phyloP scores from a whole-genome alignment of 2,113 vertebrate species.

The Zosterops pallidus region DNA sequence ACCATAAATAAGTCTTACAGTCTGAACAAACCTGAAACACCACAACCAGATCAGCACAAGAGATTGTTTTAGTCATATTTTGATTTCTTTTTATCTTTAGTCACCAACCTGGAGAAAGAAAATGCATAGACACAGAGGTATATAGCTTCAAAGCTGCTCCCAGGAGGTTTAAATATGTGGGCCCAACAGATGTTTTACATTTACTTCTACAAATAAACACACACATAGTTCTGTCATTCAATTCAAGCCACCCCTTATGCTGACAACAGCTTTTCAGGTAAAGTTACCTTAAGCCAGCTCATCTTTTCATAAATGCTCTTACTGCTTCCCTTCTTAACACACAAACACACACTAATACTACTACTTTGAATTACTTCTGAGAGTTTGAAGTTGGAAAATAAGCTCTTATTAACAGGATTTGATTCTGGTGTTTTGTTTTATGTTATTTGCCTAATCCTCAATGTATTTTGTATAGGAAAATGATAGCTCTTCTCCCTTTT shows the following conservation, averaged over 20 bases:
- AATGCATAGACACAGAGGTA: background rate
- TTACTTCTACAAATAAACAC: conserved; percentile 52
- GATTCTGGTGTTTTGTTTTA: background rate
- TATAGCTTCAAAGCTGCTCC: conserved; percentile 29
- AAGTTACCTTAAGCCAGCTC: conserved; percentile 1
- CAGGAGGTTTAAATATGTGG: background rate
- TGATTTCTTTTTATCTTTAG: conserved; percentile 47
- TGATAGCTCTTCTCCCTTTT: background rate
- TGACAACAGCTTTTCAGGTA: background rate
- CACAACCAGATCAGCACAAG: background rate
- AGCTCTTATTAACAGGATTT: background rate
- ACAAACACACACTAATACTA: background rate
- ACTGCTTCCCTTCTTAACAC: background rate
- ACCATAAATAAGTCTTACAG: background rate
- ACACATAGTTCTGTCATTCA: background rate
- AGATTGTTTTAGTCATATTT: conserved; percentile 29
- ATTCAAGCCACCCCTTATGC: background rate
- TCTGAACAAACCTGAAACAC: background rate
- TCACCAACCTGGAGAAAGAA: conserved; percentile 1
- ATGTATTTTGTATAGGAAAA: background rate
- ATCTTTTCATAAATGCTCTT: background rate
- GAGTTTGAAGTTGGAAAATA: background rate
- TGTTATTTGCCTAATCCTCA: background rate
- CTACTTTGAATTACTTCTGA: background rate
- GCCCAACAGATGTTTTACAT: conserved; percentile 47